A percentile compares a stretch with the other conserved stretches of the same genome.
Conservation (phyloP, 2,113 vertebrate species). For the Amia ocellicauda region DNA sequence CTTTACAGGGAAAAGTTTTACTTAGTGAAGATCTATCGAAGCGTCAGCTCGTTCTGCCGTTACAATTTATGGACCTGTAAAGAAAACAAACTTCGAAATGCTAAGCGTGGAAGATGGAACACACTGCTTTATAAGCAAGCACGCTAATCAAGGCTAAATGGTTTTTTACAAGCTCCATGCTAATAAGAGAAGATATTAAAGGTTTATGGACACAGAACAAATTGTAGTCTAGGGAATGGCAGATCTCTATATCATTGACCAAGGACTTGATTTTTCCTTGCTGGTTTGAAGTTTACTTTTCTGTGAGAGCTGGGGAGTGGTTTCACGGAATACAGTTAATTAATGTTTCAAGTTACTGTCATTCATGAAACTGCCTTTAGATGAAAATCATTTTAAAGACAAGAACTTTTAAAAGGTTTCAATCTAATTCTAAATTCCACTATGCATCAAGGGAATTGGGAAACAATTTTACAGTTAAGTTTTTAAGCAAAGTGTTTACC, state of each 20-base stretch:
- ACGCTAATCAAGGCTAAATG: constrained; percentile 83
- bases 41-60: constrained; percentile 6
- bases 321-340: no score
- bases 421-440: no score
- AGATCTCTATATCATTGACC: constrained; percentile 27
- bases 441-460: no score
- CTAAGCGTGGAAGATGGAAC: constrained; percentile 47
- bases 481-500: no score
- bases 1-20: constrained; percentile 35
- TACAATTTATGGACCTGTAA: constrained; percentile 56
- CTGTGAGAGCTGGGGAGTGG: background rate
- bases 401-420: no score
- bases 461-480: no score
- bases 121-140: constrained; percentile 70
- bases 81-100: constrained; percentile 46
- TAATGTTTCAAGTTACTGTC: no score
- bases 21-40: background rate
- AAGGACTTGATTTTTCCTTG: constrained; percentile 23
- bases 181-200: constrained; percentile 70
- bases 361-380: no score
- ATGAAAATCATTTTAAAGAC: no score
- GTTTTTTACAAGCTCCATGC: constrained; percentile 79
- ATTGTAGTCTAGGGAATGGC: constrained; percentile 33
- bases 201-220: constrained; percentile 53
- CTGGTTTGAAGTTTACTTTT: background rate